A percentile compares a stretch with the other conserved stretches of the same genome.
Conservation (phyloP, 2,888 invertebrate species). For the Epinotia brunnichana region DNA sequence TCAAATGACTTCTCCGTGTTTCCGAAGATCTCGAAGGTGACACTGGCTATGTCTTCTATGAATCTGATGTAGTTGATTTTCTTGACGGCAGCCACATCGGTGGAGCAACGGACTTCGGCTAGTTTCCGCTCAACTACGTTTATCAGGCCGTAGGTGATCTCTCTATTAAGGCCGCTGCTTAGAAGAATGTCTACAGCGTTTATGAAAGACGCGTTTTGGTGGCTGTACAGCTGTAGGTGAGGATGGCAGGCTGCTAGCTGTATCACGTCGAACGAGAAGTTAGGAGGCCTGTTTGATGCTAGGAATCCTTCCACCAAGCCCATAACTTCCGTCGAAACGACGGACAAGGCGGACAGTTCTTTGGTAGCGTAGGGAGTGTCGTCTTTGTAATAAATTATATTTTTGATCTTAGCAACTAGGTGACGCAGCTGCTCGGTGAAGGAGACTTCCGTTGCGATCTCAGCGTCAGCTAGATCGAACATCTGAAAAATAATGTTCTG, state of each 20-base stretch:
- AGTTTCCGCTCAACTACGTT: conserved; percentile 80
- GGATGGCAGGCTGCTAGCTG: conserved; percentile 76
- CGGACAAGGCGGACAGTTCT: conserved; percentile 83
- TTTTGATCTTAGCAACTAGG: conserved; percentile 79
- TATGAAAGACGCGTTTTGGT: conserved; percentile 79
- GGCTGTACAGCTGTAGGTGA: conserved; percentile 77
- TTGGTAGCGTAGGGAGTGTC: conserved; percentile 78
- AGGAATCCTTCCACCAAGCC: conserved; percentile 85
- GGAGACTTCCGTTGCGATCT: conserved; percentile 86
- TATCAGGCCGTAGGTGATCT: conserved; percentile 79
- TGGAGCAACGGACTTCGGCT: conserved; percentile 74
- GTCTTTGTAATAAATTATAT: conserved; percentile 75
- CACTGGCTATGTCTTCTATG: conserved; percentile 78
- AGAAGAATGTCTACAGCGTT: conserved; percentile 78
- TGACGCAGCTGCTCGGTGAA: conserved; percentile 86
- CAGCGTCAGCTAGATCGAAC: conserved; percentile 86
- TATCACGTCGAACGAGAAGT: conserved; percentile 75
- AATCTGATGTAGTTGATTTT: conserved; percentile 79
- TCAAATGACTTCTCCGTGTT: conserved; percentile 76
- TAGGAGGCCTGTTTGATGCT: conserved; percentile 76
- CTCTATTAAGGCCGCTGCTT: conserved; percentile 78
- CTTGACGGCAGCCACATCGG: conserved; percentile 73
- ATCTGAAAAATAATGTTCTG: conserved; percentile 81
- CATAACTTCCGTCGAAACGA: conserved; percentile 85
- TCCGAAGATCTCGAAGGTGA: conserved; percentile 79